A percentile compares a stretch with the other conserved stretches of the same genome.
Conservation (phyloP, 2,113 vertebrate genomes). For the Zosterops japonicus region DNA sequence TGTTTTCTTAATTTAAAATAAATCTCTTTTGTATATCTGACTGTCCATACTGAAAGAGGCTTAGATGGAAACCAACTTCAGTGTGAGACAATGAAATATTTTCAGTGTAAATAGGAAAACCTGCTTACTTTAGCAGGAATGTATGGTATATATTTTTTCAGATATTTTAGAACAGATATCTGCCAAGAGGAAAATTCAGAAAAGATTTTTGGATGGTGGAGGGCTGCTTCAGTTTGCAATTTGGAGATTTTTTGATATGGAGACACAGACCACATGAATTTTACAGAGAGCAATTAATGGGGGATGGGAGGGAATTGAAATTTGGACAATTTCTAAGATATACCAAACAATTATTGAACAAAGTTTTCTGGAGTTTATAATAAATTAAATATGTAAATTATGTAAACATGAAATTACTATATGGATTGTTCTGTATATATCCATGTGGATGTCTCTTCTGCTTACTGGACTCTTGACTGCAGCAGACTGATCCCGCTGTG, state of each 20-base stretch:
- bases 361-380: not conserved
- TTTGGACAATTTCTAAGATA: not conserved
- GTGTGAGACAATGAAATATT: not conserved
- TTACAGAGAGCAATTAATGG: not conserved
- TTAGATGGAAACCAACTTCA: not conserved
- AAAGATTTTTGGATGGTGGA: not conserved
- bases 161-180: not conserved
- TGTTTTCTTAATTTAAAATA: not conserved
- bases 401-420: not conserved
- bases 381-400: not conserved
- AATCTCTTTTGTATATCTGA: not conserved
- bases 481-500: not conserved
- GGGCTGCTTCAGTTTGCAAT: not conserved
- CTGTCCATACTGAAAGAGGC: not conserved
- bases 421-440: not conserved
- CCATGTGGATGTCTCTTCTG: not conserved
- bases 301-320: not conserved
- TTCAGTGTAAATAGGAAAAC: not conserved
- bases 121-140: not conserved
- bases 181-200: not conserved
- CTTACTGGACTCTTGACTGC: not conserved
- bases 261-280: not conserved
- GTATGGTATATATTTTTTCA: not conserved
- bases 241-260: not conserved
- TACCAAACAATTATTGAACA: not conserved